phyloP scores from a whole-genome alignment of 2,888 invertebrate species.

The Chrysomela aeneicollis region DNA sequence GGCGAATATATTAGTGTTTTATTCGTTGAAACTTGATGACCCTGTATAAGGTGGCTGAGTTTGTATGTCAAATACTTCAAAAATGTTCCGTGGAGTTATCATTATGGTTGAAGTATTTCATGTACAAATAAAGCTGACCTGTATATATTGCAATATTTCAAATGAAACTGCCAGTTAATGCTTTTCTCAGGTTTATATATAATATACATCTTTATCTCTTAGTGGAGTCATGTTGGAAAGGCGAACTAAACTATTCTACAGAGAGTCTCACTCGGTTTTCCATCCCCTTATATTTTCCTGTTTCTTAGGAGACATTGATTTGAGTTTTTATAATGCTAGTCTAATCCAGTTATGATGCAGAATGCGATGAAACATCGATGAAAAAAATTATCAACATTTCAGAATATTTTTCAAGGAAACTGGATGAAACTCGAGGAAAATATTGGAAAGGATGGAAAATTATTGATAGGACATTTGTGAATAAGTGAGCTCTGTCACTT shows the following conservation, averaged over 20 bases:
- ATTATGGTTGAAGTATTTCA: background rate
- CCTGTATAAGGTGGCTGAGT: background rate
- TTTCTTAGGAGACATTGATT: too few relatives aligned
- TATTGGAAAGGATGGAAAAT: too few relatives aligned
- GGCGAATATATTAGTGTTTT: too few relatives aligned
- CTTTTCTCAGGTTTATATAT: slow-evolving; percentile 9
- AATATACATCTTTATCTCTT: background rate
- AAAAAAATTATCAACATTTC: too few relatives aligned
- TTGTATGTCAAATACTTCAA: background rate
- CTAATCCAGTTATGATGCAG: too few relatives aligned
- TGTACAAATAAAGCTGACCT: background rate
- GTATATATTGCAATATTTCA: background rate
- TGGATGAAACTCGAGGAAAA: too few relatives aligned
- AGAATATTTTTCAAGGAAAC: too few relatives aligned
- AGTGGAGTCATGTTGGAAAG: background rate
- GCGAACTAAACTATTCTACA: background rate
- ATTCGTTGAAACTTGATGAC: background rate
- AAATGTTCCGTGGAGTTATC: too few relatives aligned
- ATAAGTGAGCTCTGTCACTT: background rate
- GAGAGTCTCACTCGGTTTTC: background rate
- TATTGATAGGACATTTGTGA: background rate
- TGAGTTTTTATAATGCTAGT: too few relatives aligned
- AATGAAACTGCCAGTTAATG: slow-evolving; percentile 15
- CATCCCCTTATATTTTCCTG: too few relatives aligned
- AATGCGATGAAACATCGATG: too few relatives aligned